These are phyloP conservation scores for Hecatera dysodea DNA, from an alignment of 2,888 invertebrate species.

Conservation along the genomic window DNA sequence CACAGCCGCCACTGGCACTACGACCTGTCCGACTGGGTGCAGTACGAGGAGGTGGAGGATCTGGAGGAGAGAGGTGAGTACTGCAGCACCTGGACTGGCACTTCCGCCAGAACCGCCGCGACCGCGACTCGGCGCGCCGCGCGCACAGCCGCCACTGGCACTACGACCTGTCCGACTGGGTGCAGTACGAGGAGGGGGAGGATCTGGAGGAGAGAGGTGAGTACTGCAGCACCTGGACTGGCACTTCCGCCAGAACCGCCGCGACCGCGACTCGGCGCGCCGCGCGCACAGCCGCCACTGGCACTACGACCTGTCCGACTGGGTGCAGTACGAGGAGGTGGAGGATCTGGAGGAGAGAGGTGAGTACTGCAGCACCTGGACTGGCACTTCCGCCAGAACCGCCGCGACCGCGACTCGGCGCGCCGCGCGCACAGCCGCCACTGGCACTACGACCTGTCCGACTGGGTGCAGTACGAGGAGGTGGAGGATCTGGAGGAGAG, in stretches of 20 bases:
- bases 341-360: constrained; percentile 97
- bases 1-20: constrained; percentile 97
- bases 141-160: constrained; percentile 97
- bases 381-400: constrained; percentile 99
- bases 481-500: constrained; percentile 97
- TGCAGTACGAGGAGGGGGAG: constrained; percentile 98
- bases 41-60: constrained; percentile 98
- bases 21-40: constrained; percentile 97
- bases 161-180: constrained; percentile 97
- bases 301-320: constrained; percentile 97
- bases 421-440: constrained; percentile 95
- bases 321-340: constrained; percentile 98
- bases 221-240: constrained; percentile 97
- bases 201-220: constrained; percentile 96
- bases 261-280: constrained; percentile 96
- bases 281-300: constrained; percentile 96
- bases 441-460: constrained; percentile 97
- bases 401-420: constrained; percentile 96
- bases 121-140: constrained; percentile 95
- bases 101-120: constrained; percentile 97
- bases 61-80: constrained; percentile 94
- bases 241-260: constrained; percentile 98
- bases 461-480: constrained; percentile 99
- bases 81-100: constrained; percentile 99
- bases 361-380: constrained; percentile 95